Percentiles rank a stretch among this genome's conserved stretches.
These are phyloP conservation scores for Epinotia nisella DNA, from an alignment of 2,888 invertebrate species.

Conservation along the genomic window DNA sequence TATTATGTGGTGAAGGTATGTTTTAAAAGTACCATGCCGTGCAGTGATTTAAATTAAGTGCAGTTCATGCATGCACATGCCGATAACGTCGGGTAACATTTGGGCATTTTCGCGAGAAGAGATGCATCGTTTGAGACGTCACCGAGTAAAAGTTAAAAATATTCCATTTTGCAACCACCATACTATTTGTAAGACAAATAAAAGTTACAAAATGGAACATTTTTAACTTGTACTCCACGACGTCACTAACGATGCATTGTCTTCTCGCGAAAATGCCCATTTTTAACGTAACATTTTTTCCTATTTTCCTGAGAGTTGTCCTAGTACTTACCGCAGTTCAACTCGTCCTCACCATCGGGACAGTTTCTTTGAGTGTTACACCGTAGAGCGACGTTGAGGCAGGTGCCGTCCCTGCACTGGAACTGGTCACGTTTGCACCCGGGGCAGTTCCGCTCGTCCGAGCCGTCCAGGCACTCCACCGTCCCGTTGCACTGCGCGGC, in stretches of 20 bases:
- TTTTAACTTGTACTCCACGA: too few relatives aligned
- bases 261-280: too few relatives aligned
- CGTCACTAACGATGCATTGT: too few relatives aligned
- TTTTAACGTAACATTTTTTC: neutral
- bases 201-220: too few relatives aligned
- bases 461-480: constrained; percentile 80
- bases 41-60: constrained; percentile 25
- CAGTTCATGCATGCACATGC: constrained; percentile 33
- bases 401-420: constrained; percentile 86
- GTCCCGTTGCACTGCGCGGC: constrained; percentile 82
- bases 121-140: too few relatives aligned
- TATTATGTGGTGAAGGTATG: neutral
- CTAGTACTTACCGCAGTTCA: constrained; percentile 75
- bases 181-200: too few relatives aligned
- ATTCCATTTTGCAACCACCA: too few relatives aligned
- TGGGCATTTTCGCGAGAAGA: too few relatives aligned
- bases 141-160: too few relatives aligned
- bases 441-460: constrained; percentile 75
- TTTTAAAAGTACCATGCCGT: constrained; percentile 30
- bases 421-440: constrained; percentile 79
- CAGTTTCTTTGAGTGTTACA: constrained; percentile 88
- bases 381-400: constrained; percentile 85
- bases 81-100: neutral
- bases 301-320: neutral
- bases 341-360: constrained; percentile 86